Base-by-base conservation (phyloP, 2,113 vertebrate genomes). In the Syngnathus typhle region DNA sequence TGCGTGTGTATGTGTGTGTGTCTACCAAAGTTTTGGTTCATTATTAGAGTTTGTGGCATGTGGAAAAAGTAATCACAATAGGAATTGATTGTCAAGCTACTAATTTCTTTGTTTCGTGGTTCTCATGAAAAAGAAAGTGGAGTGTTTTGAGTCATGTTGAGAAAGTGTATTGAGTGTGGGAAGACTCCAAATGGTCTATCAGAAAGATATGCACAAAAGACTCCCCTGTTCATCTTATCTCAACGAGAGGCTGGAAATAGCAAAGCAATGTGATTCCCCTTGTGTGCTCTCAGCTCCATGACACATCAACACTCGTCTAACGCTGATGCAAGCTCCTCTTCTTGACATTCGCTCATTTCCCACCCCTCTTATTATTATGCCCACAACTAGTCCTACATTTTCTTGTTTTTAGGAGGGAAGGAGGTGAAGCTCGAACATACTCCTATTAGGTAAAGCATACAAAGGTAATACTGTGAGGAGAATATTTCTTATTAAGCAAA, bases 191-290 rank as follows among this genome's bases (percentile, higher is more conserved):
- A 74, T 65, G 70, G 82, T 78, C 82, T 80, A 6, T 74, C 59
- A 47, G 67, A 41, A 36, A 82, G 80, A 81, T 80, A 83, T 18
- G 60, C 67, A 64, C 55, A 64, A 80, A 79, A 82, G 73, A 73
- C 68, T 72, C 60, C 68, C 54, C 58, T 70, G 72, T 74, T 64
- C 66, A 63, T 83, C 82, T 86, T 81, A 85, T 88, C 86, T 87
- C 68, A 85, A 78, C 54, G 68, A 85, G 74, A 60, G 68, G 76
- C 79, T 87, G 71, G 77, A 89, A 88, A 89, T 87, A 88, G 83
- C 68, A 43, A 64, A 75, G 66, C n/a, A 32, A 65, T 60, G 63
- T 68, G 59, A 44, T 71, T 70, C 65, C 65, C 69, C 68, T 62
- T 16, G 68, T 74, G 66, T 66, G 72, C 61, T 71, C 78, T 77